Base-by-base conservation (phyloP, 2,888 invertebrate species). In the Heteromurus nitidus region DNA sequence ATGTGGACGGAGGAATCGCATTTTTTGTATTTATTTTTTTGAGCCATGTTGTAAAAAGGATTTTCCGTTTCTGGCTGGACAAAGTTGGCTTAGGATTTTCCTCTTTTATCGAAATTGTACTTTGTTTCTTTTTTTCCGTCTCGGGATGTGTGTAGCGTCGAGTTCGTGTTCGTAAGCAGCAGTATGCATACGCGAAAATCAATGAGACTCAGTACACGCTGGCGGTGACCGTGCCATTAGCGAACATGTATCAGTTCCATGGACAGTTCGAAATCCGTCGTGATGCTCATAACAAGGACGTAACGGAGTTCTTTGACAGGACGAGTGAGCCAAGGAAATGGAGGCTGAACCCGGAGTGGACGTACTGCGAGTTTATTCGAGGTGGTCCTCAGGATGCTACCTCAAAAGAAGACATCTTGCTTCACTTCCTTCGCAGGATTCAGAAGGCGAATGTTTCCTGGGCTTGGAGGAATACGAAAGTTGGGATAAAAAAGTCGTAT, bases 151-250 rank as follows among this genome's bases (percentile, higher is more conserved):
- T 44, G 18, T 89, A 97, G 97, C 95, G 93, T 92, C 92, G 97
- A 81, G 95, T 95, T 20, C 93, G 94, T 28, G 92, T 94, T 80
- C 92, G 93, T 70, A 93, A 92, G 87, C 93, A 95, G 80, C 93
- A 94, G 88, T 97, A 95, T 89, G 95, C 92, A 89, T 96, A 94
- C 92, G 93, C 92, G 11, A 93, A 94, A 53, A 94, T 97, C 74
- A 92, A 92, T 83, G 93, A 94, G 84, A 96, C 96, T 0, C 96
- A 96, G 1, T 97, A 97, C 89, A 95, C 95, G 24, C 90, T 97
- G 77, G 96, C 96, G 50, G 93, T 97, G 81, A 93, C 95, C 0
- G 92, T 96, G 84, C 97, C 97, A 0, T 93, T 95, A 7, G 73
- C 80, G 11, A 69, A 73, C 87, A 93, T 93, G 87, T 93, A 93